phyloP scores from a whole-genome alignment of 2,113 vertebrate genomes.

The Microcebus ravelobensis region DNA sequence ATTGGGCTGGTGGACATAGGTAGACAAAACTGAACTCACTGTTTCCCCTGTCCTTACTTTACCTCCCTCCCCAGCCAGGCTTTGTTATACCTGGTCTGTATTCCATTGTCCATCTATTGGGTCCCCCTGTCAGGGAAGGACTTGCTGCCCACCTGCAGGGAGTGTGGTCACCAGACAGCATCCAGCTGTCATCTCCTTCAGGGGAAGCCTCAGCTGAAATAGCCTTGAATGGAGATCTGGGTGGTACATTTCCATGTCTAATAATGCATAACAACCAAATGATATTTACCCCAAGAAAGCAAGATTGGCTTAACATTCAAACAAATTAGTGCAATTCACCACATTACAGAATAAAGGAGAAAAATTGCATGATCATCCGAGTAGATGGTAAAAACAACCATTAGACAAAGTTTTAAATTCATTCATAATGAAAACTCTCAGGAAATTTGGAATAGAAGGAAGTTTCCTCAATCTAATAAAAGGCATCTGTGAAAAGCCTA shows the following conservation, averaged over 20 bases:
- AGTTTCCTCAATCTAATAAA: background rate
- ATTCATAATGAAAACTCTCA: background rate
- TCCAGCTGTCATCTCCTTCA: background rate
- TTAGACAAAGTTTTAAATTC: background rate
- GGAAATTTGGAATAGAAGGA: background rate
- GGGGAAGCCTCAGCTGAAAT: background rate
- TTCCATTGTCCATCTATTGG: background rate
- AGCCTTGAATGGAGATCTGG: background rate
- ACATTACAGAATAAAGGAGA: slow-evolving; percentile 19
- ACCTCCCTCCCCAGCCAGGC: background rate
- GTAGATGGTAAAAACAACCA: background rate
- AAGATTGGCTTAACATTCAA: background rate
- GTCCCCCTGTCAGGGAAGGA: background rate
- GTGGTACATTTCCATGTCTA: background rate
- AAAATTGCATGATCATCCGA: background rate
- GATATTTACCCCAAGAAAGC: background rate
- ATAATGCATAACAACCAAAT: background rate
- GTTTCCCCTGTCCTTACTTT: background rate
- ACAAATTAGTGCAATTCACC: background rate
- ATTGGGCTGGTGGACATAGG: background rate
- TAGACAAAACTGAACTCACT: background rate
- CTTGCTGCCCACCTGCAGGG: background rate
- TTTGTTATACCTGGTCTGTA: background rate
- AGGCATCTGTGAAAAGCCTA: background rate
- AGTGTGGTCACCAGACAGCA: background rate